Conservation (phyloP, 2,113 vertebrate species). For the Noctilio leporinus region DNA sequence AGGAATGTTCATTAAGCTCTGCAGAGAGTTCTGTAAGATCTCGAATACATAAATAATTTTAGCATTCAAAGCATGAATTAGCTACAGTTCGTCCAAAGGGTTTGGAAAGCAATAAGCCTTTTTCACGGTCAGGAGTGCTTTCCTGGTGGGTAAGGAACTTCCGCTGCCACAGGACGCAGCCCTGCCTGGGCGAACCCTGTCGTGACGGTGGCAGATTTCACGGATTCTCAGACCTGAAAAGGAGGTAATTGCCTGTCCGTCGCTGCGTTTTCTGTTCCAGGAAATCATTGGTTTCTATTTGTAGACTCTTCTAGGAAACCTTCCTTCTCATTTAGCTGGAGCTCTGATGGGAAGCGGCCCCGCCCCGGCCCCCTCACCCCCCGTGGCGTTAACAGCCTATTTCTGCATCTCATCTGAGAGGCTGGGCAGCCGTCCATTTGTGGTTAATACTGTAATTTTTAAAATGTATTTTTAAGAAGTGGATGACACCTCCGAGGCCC, state of each 20-base stretch:
- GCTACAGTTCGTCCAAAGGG: not conserved
- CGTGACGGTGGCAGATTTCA: not conserved
- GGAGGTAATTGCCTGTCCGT: not conserved
- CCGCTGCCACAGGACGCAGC: not conserved
- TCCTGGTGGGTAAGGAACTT: not conserved
- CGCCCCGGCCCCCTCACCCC: not conserved
- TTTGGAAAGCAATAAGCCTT: slow-evolving; percentile 3
- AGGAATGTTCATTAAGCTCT: not conserved
- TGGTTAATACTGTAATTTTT: slow-evolving; percentile 72
- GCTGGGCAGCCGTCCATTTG: slow-evolving; percentile 55
- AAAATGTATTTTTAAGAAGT: slow-evolving; percentile 74
- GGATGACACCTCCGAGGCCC: slow-evolving; percentile 65
- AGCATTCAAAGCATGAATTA: not conserved
- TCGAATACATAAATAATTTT: slow-evolving; percentile 21
- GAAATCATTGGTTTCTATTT: slow-evolving; percentile 54
- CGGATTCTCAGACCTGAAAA: not conserved
- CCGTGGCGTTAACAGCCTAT: slow-evolving; percentile 46
- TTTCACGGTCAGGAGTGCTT: not conserved
- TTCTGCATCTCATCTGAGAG: slow-evolving; percentile 61
- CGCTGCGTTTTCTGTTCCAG: slow-evolving; percentile 25
- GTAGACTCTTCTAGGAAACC: slow-evolving; percentile 43
- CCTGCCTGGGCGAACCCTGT: not conserved
- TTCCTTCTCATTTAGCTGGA: slow-evolving; percentile 45
- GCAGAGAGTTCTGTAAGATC: not conserved
- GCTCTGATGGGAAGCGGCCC: slow-evolving; percentile 28